Base-by-base conservation (phyloP, 2,797 vertebrate genomes). In the Dendrocincla tyrannina region DNA sequence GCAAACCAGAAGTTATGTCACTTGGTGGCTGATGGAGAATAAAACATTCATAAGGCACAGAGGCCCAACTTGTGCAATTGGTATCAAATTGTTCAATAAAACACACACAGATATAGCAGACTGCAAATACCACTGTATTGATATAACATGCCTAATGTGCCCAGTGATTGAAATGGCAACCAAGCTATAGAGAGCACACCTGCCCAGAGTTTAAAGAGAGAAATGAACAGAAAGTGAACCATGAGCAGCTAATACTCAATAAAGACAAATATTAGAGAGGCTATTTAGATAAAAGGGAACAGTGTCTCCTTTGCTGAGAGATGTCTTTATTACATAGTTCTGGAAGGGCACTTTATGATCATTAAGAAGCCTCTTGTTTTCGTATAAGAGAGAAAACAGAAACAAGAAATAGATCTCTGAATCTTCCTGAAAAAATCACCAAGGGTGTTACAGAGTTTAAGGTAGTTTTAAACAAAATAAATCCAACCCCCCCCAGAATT, bases 41-140 rank as follows among this genome's bases (percentile, higher is more conserved):
- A 93, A 94, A 93, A 75, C 30, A 60, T 82, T 93, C 60, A 82
- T 88, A 72, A 94, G 46, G 52, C 44, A 86, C 49, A 89, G 79
- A 91, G 30, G 30, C 63, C 76, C 89, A 83, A 85, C 84, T 91
- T 69, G 33, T 56, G 47, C 80, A 86, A 63, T 49, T 86, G 81
- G 44, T 91, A 91, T 78, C 47, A 81, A 93, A 88, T 55, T 24
- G 50, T 69, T 89, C 46, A 33, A 85, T 91, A 94, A 94, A 91
- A 73, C 47, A 93, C 58, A 68, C 18, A 58, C 42, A 69, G 50
- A 30, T n/a, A 89, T 44, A 85, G 66, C 77, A 83, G 81, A 63
- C 62, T 90, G 68, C 60, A 94, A 89, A 91, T 88, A 89, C 82
- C 63, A 63, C 84, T 68, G 33, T 91, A 88, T 80, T 97, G 95